A percentile compares a stretch with the other conserved stretches of the same genome.
These are phyloP conservation scores for Drosophila paranaensis DNA, from an alignment of 2,888 invertebrate genomes.

Conservation along the genomic window DNA sequence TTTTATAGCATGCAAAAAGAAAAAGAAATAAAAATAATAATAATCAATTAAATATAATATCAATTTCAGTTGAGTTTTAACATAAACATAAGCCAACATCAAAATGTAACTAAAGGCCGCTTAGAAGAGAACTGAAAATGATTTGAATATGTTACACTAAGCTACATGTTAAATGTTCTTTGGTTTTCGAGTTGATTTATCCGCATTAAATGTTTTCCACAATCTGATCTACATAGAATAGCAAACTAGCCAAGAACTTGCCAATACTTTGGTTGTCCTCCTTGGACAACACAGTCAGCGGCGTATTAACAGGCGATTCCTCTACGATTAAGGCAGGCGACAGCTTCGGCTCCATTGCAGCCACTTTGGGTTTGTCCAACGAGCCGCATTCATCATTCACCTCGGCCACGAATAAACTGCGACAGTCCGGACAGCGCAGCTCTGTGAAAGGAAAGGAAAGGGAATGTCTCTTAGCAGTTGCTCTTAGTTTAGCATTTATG, in stretches of 20 bases:
- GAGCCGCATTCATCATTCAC: slow-evolving; percentile 76
- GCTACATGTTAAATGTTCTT: slow-evolving; percentile 23
- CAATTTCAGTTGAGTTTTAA: slow-evolving; percentile 32
- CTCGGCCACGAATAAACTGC: slow-evolving; percentile 86
- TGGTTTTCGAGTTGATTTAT: not conserved
- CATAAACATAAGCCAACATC: slow-evolving; percentile 27
- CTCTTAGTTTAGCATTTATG: not conserved
- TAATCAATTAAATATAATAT: slow-evolving; percentile 45
- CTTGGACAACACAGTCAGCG: slow-evolving; percentile 38
- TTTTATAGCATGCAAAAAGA: slow-evolving; percentile 70
- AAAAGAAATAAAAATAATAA: slow-evolving; percentile 55
- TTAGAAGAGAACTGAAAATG: slow-evolving; percentile 51
- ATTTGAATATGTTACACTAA: slow-evolving; percentile 27
- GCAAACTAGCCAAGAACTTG: slow-evolving; percentile 60
- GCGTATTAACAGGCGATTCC: slow-evolving; percentile 56
- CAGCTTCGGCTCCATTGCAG: slow-evolving; percentile 45
- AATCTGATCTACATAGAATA: slow-evolving; percentile 34
- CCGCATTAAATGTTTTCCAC: slow-evolving; percentile 21
- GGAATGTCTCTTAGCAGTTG: not conserved
- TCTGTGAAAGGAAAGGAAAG: slow-evolving; percentile 51
- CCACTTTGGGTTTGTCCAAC: slow-evolving; percentile 53
- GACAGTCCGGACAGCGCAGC: slow-evolving; percentile 87
- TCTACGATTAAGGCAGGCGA: slow-evolving; percentile 78
- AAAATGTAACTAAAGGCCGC: slow-evolving; percentile 13
- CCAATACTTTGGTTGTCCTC: slow-evolving; percentile 81